These are phyloP conservation scores for Sebastes schlegelii DNA, from an alignment of 2,113 vertebrate species.

Conservation along the genomic window DNA sequence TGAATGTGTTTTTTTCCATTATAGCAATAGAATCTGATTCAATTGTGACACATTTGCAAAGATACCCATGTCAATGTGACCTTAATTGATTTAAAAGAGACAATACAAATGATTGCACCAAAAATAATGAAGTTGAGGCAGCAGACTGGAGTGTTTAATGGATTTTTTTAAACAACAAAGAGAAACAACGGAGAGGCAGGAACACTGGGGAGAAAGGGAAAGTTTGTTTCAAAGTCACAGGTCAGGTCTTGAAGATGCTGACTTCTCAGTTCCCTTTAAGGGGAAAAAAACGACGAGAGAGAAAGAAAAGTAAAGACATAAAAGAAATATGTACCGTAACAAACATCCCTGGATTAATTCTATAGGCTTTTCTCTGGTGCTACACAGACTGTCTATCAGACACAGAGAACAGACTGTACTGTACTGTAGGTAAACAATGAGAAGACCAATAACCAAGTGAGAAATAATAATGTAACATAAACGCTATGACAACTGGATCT, in stretches of 20 bases:
- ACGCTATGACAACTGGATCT: not conserved
- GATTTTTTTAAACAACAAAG: not conserved
- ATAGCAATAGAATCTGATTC: not conserved
- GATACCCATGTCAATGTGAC: not conserved
- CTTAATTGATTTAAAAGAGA: conserved; percentile 17
- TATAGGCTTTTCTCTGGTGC: not conserved
- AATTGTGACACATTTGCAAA: not conserved
- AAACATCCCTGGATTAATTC: not conserved
- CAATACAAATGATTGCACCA: conserved; percentile 24
- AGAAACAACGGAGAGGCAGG: not conserved
- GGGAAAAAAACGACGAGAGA: not conserved
- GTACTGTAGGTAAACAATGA: not conserved
- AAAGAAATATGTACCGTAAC: not conserved
- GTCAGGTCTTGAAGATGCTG: not conserved
- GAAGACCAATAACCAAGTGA: not conserved
- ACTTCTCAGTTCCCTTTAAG: conserved; percentile 15
- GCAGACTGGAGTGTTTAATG: not conserved
- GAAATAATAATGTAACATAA: conserved; percentile 17
- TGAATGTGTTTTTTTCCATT: not conserved
- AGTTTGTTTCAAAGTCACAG: not conserved
- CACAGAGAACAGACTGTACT: not conserved
- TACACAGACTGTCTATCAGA: not conserved
- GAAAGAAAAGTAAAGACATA: not conserved
- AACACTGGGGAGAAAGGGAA: not conserved
- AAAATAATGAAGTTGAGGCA: not conserved